Conservation (phyloP, 2,888 invertebrate genomes). For the Antitype chi region DNA sequence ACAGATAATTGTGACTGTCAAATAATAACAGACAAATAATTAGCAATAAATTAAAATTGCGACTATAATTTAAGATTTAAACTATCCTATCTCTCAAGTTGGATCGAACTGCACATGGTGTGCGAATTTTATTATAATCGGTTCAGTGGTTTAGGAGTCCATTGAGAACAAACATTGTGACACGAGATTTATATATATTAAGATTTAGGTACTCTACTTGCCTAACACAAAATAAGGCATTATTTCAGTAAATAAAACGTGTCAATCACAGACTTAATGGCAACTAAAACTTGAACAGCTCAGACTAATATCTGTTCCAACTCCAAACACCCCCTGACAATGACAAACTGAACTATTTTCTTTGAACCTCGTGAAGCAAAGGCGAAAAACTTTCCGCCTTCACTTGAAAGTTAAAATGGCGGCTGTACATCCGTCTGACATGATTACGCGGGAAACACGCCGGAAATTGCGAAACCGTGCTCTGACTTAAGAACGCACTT, state of each 20-base stretch:
- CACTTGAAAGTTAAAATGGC: slow-evolving; percentile 59
- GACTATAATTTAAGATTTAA: too few species aligned
- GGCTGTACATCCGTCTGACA: slow-evolving; percentile 60
- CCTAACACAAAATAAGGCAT: neutral
- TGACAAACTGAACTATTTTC: slow-evolving; percentile 47
- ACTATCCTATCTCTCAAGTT: too few species aligned
- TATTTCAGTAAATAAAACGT: neutral
- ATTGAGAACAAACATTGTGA: too few species aligned
- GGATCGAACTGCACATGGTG: too few species aligned
- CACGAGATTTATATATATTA: too few species aligned
- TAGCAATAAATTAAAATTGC: too few species aligned
- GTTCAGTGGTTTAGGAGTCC: too few species aligned
- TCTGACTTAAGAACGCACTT: slow-evolving; percentile 45
- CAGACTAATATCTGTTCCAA: slow-evolving; percentile 20
- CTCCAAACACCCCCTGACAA: slow-evolving; percentile 23
- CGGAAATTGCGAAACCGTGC: slow-evolving; percentile 70
- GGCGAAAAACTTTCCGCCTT: slow-evolving; percentile 42
- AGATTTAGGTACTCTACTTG: neutral
- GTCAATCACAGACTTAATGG: slow-evolving; percentile 25
- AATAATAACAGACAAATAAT: too few species aligned
- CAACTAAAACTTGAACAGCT: slow-evolving; percentile 23
- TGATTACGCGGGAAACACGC: slow-evolving; percentile 66
- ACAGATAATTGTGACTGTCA: too few species aligned
- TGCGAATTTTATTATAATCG: too few species aligned
- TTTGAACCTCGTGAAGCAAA: slow-evolving; percentile 12